Base-by-base conservation (phyloP, 2,113 vertebrate genomes). In the Eudorcas thomsonii region DNA sequence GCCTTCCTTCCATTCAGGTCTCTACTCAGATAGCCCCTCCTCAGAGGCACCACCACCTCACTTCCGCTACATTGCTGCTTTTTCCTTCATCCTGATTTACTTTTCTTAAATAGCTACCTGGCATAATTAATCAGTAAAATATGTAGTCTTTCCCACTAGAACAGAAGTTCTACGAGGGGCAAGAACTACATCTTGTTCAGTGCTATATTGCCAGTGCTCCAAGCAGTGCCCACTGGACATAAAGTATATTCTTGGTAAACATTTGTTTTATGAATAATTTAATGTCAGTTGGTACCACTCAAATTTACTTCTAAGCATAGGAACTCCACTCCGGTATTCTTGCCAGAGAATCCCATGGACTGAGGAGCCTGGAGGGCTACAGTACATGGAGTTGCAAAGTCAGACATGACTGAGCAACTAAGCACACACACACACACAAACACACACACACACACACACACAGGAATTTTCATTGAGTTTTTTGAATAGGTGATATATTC, bases 261-360 rank as follows among this genome's bases (percentile, higher is more conserved):
- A 52, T 80, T 80, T 52, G 23, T 81, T 85, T 11, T 60, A 7
- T 82, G 39, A 93, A 43, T 88, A 93, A 83, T 78, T 64, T 91
- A 64, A 43, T 57, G 17, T 84, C 48, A 54, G 0, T 28, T 80
- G 26, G 3, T 89, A 13, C 25, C 87, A 74, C 64, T 93, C 77
- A 95, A 85, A 52, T 93, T 86, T 81, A 91, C 55, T 86, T 93
- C 36, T 93, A 77, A 86, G 50, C 48, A 52, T 52, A 48, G 36
- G 71, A 43, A 43, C 71, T 77, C 36, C 36, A 77, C 36, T 43
- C 21, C 0, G 1, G 21, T 39, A 14, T 77, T 77, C 71, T 77
- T 77, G 36, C 71, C 39, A 25, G 21, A 77, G 36, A 74, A 43
- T 77, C 36, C 71, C 23, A 14, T 26, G 71, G 36, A 77, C 36